These are phyloP conservation scores for Mystacides longicornis DNA, from an alignment of 2,888 invertebrate genomes.

Conservation along the genomic window DNA sequence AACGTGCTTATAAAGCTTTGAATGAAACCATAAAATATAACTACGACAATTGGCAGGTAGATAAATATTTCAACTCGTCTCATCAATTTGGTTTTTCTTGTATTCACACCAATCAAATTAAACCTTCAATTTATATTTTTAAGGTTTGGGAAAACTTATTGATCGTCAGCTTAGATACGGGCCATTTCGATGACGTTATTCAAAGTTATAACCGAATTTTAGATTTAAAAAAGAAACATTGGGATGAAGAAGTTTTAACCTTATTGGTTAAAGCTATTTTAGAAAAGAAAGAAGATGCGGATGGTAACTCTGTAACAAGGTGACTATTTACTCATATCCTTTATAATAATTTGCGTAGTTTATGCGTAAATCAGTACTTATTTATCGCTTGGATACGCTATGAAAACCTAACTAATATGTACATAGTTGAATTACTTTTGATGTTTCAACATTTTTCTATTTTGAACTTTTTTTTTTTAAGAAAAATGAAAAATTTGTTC, in stretches of 20 bases:
- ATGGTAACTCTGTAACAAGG: constrained; percentile 41
- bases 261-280: constrained; percentile 65
- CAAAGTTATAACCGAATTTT: constrained; percentile 77
- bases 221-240: constrained; percentile 74
- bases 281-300: constrained; percentile 55
- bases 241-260: constrained; percentile 67
- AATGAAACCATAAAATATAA: constrained; percentile 87
- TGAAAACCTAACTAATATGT: no score
- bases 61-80: not conserved
- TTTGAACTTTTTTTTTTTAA: no score
- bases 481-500: not conserved
- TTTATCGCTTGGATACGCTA: no score
- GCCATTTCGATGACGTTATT: constrained; percentile 78
- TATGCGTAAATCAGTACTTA: no score
- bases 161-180: constrained; percentile 78
- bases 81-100: no score
- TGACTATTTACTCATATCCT: constrained; percentile 20
- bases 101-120: no score
- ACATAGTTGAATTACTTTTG: no score
- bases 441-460: no score
- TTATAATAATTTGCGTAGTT: no score
- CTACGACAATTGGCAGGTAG: constrained; percentile 85
- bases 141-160: constrained; percentile 90
- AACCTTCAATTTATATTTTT: constrained; percentile 8
- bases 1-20: constrained; percentile 74